A percentile compares a stretch with the other conserved stretches of the same genome.
Evolutionary conservation across 1,140 invertebrate genomes (phyloP).

Genomic region (Ridgeia piscesae): DNA sequence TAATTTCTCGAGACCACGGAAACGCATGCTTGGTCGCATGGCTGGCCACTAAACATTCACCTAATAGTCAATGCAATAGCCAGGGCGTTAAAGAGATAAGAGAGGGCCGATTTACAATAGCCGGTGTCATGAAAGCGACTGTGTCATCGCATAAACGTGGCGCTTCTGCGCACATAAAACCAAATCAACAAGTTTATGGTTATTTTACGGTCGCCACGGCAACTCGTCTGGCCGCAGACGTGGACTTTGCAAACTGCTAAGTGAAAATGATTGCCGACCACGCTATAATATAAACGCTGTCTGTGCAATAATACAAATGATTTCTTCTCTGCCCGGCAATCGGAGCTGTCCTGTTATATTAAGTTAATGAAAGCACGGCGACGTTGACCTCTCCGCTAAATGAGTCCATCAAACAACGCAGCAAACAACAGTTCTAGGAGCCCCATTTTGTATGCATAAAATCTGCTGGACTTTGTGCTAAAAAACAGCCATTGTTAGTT

Average conservation of each 20-base stretch:
- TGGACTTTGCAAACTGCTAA: not conserved
- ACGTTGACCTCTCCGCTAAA: not conserved
- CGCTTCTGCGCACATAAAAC: not conserved
- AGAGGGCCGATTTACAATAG: not conserved
- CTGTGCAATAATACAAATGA: not conserved
- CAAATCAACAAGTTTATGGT: constrained; percentile 1
- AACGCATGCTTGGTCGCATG: not conserved
- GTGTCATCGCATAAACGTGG: not conserved
- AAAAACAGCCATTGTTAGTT: not conserved
- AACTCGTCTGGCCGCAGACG: not conserved
- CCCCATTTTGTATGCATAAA: not conserved
- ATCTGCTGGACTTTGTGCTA: not conserved
- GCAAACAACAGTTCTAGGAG: not conserved
- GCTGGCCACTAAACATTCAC: not conserved
- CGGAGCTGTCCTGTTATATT: not conserved
- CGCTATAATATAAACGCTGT: not conserved
- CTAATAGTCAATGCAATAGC: not conserved
- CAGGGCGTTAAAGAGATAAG: not conserved
- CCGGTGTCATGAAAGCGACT: not conserved
- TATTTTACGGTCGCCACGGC: not conserved
- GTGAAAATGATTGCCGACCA: not conserved
- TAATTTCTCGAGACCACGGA: not conserved
- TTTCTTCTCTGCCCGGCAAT: not conserved
- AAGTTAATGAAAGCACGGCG: not conserved
- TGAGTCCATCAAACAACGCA: not conserved